phyloP scores from a whole-genome alignment of 2,113 vertebrate genomes.

The Callaeas wilsoni region DNA sequence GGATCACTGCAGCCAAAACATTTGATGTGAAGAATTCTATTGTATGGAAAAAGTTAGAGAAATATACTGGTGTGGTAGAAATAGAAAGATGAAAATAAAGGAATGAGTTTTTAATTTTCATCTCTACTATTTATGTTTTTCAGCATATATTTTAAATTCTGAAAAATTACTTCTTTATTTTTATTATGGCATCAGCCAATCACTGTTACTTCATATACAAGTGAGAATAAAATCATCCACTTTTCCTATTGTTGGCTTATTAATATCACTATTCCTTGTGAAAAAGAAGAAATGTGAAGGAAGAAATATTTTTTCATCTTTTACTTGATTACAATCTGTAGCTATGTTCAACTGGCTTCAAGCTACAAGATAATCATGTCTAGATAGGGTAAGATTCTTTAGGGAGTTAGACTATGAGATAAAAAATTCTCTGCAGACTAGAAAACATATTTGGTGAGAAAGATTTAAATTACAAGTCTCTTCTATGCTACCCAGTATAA shows the following conservation, averaged over 20 bases:
- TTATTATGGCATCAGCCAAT: background rate
- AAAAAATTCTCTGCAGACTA: background rate
- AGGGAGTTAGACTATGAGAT: conserved; percentile 15
- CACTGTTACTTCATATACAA: background rate
- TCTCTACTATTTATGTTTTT: background rate
- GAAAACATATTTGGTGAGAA: conserved; percentile 37
- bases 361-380: conserved; percentile 32
- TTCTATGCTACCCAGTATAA: background rate
- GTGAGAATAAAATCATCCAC: background rate
- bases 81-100: background rate
- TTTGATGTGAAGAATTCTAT: background rate
- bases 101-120: conserved; percentile 7
- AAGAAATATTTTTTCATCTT: background rate
- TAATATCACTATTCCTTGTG: conserved; percentile 1
- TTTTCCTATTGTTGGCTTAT: conserved; percentile 19
- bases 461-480: conserved; percentile 22
- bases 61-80: background rate
- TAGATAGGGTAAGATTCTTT: conserved; percentile 13
- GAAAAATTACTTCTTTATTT: background rate
- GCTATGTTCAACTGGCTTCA: background rate
- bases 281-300: background rate
- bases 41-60: background rate
- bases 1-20: background rate
- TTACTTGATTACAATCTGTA: background rate
- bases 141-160: background rate